Evolutionary conservation across 2,888 invertebrate species (phyloP).

Genomic region (Luffia ferchaultella): DNA sequence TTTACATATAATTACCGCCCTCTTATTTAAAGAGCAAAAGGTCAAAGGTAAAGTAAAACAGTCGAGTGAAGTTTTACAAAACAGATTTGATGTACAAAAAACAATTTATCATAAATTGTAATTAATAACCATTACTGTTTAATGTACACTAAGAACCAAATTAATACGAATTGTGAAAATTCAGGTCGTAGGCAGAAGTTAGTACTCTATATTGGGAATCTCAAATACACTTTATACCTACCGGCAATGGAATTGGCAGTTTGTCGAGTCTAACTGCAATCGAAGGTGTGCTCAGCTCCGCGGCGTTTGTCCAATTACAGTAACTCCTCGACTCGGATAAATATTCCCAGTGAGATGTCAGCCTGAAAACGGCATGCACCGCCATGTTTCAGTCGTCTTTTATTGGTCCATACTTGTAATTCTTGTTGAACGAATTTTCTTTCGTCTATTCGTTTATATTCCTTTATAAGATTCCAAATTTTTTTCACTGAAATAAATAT

Average conservation of each 20-base stretch:
- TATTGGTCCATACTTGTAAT: background rate
- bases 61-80: too few relatives aligned
- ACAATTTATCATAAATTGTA: too few relatives aligned
- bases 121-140: too few relatives aligned
- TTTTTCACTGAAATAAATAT: too few relatives aligned
- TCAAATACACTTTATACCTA: background rate
- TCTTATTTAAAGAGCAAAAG: too few relatives aligned
- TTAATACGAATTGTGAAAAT: too few relatives aligned
- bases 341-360: slow-evolving; percentile 28
- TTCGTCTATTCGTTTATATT: background rate
- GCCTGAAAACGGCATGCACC: background rate
- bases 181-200: too few relatives aligned
- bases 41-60: too few relatives aligned
- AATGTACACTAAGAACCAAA: too few relatives aligned
- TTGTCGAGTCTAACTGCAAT: background rate
- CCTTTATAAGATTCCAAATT: background rate
- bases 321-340: slow-evolving; percentile 52
- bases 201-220: too few relatives aligned
- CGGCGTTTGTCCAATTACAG: slow-evolving; percentile 61
- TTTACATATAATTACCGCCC: too few relatives aligned
- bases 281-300: background rate
- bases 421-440: background rate
- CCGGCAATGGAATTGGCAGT: background rate
- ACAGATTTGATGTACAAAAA: too few relatives aligned
- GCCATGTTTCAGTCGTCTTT: background rate